Evolutionary conservation across 2,113 vertebrate genomes (phyloP).

Genomic region (Cottus gobio): DNA sequence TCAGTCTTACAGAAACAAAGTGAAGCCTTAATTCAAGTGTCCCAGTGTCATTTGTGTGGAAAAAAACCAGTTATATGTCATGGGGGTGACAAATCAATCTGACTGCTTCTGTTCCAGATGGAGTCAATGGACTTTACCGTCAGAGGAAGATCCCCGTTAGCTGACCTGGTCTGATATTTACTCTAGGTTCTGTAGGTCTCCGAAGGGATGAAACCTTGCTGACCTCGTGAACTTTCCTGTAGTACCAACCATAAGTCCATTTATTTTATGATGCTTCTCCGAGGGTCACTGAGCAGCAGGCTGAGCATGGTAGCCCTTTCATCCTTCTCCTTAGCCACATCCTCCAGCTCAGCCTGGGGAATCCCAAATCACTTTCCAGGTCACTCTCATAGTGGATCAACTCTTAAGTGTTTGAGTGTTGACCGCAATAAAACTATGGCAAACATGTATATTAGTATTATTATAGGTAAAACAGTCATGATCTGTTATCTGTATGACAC

Average conservation of each 20-base stretch:
- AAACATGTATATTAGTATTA: background rate
- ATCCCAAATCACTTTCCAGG: background rate
- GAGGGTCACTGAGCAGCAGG: background rate
- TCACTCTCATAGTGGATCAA: background rate
- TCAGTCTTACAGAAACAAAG: constrained; percentile 17
- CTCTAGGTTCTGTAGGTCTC: constrained; percentile 3
- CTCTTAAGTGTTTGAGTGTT: background rate
- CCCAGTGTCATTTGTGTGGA: background rate
- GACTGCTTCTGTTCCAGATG: background rate
- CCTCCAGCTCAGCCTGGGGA: background rate
- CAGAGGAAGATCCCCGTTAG: background rate
- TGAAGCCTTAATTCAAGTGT: background rate
- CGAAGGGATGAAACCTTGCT: constrained; percentile 11
- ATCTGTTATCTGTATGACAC: too few relatives aligned
- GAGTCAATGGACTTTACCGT: background rate
- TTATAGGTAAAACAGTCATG: background rate
- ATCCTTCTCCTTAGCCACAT: background rate
- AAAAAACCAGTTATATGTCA: background rate
- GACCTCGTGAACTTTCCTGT: constrained; percentile 10
- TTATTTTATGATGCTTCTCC: constrained; percentile 18
- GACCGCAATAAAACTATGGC: background rate
- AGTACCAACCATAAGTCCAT: background rate
- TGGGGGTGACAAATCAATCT: constrained; percentile 13
- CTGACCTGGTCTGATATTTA: too few relatives aligned
- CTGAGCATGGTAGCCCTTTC: background rate